phyloP scores from a whole-genome alignment of 2,888 invertebrate species.

The Brachyptera risi region DNA sequence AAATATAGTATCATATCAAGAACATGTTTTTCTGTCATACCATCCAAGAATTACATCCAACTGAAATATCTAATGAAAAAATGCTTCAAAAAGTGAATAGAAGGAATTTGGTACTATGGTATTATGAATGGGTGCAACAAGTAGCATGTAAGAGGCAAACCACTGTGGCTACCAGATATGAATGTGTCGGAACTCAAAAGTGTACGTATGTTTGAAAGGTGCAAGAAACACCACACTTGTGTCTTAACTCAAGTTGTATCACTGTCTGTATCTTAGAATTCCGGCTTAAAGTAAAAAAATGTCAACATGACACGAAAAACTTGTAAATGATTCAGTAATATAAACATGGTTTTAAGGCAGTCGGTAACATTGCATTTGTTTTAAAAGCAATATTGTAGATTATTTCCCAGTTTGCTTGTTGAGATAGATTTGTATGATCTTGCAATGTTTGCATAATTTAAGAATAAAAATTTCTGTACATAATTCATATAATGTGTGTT shows the following conservation, averaged over 20 bases:
- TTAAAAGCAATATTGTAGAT: slow-evolving; percentile 44
- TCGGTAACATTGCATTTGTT: slow-evolving; percentile 33
- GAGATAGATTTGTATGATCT: slow-evolving; percentile 49
- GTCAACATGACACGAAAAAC: slow-evolving; percentile 11
- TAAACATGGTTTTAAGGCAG: slow-evolving; percentile 22
- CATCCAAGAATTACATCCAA: background rate
- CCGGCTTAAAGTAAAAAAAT: slow-evolving; percentile 16
- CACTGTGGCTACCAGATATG: slow-evolving; percentile 30
- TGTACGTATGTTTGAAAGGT: slow-evolving; percentile 33
- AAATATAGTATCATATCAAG: background rate
- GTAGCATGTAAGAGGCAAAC: slow-evolving; percentile 22
- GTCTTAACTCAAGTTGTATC: slow-evolving; percentile 27
- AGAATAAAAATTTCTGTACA: slow-evolving; percentile 51
- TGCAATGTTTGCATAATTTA: slow-evolving; percentile 51
- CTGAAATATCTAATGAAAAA: background rate
- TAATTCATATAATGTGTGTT: too few relatives aligned
- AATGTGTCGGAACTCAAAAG: too few relatives aligned
- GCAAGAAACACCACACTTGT: slow-evolving; percentile 33
- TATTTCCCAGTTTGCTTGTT: slow-evolving; percentile 49
- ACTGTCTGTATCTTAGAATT: slow-evolving; percentile 15
- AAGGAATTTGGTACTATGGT: background rate
- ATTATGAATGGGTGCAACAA: background rate
- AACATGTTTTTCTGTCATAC: background rate
- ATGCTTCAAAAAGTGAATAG: slow-evolving; percentile 11
- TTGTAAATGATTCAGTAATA: slow-evolving; percentile 6